These are phyloP conservation scores for Pseudococcus longispinus DNA, from an alignment of 2,888 invertebrate species.

Conservation along the genomic window DNA sequence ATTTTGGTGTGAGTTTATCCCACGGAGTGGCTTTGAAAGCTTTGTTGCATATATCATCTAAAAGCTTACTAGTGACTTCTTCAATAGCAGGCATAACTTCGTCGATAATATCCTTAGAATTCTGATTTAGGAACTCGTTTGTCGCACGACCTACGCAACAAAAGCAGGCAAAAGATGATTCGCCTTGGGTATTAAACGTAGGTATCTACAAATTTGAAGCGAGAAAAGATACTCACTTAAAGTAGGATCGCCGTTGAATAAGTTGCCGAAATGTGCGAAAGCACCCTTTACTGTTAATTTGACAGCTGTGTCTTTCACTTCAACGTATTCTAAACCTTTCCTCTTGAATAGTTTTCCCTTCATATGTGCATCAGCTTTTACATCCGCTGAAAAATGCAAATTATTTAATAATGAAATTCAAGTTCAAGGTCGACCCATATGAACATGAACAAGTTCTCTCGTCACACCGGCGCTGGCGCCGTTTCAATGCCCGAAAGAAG, in stretches of 20 bases:
- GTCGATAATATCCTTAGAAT: conserved; percentile 60
- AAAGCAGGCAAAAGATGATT: not conserved
- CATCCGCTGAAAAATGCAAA: conserved; percentile 67
- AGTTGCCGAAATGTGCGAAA: conserved; percentile 70
- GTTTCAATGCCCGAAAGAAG: not conserved
- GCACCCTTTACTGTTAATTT: conserved; percentile 70
- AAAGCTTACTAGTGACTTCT: conserved; percentile 59
- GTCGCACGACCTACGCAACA: conserved; percentile 59
- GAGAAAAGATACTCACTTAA: conserved; percentile 64
- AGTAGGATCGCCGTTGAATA: conserved; percentile 73
- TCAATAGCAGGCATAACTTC: conserved; percentile 60
- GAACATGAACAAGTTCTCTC: not conserved
- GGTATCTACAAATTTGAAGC: too few species aligned
- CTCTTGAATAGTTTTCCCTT: conserved; percentile 68
- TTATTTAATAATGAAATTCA: not conserved
- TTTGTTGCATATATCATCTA: conserved; percentile 60
- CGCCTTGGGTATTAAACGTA: too few species aligned
- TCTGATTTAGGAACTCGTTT: conserved; percentile 60
- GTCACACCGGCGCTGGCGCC: not conserved
- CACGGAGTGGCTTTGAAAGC: conserved; percentile 59
- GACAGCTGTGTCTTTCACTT: conserved; percentile 72
- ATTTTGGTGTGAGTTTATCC: conserved; percentile 59
- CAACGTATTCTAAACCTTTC: conserved; percentile 69
- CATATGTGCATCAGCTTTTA: conserved; percentile 71
- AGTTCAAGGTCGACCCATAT: not conserved